Evolutionary conservation across 2,888 invertebrate genomes (phyloP), one percentile per base, ranked within the genome.

Genomic region (Ellobium chinense): DNA sequence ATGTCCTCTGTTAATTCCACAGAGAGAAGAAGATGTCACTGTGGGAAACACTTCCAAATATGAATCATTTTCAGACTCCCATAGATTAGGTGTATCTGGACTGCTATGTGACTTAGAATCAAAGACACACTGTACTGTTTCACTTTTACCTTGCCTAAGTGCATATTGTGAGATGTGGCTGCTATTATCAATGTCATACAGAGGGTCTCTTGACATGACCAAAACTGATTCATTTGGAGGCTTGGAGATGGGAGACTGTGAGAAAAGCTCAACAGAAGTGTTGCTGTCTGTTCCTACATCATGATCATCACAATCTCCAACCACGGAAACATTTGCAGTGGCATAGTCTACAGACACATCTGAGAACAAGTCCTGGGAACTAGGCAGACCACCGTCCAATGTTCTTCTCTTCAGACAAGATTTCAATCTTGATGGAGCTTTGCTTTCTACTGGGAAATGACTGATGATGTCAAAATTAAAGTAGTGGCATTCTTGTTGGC

Each of bases 301-400:
- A 12, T 46, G 7, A 46, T 18, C 7, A 46, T 7, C 7, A 46
- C 18, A 12, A 46, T 46, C 9, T 46, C 18, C 46, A 46, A 18
- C 46, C 18, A 46, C 7, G 7, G 46, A 46, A 46, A 18, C 7
- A 46, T 46, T n/a, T n/a, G n/a, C n/a, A n/a, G n/a, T n/a, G n/a
- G n/a, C n/a, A n/a, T n/a, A n/a, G n/a, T n/a, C n/a, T n/a, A n/a
- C 46, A 46, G 46, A 46, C 9, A 46, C 46, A 46, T 46, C 46
- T 12, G 46, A 46, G 27, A 63, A 63, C 63, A 63, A 63, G 63
- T 63, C 63, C 29, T 63, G 63, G 29, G 63, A 63, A 63, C 63
- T 29, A 4, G 24, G 27, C 24, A 63, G 63, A 27, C 18, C 31
- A 5, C 18, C 29, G 24, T 18, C 29, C 18, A 12, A 27, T n/a